Evolutionary conservation across 2,113 vertebrate genomes (phyloP), one percentile per base, ranked within the genome.

Genomic region (Manacus vitellinus): DNA sequence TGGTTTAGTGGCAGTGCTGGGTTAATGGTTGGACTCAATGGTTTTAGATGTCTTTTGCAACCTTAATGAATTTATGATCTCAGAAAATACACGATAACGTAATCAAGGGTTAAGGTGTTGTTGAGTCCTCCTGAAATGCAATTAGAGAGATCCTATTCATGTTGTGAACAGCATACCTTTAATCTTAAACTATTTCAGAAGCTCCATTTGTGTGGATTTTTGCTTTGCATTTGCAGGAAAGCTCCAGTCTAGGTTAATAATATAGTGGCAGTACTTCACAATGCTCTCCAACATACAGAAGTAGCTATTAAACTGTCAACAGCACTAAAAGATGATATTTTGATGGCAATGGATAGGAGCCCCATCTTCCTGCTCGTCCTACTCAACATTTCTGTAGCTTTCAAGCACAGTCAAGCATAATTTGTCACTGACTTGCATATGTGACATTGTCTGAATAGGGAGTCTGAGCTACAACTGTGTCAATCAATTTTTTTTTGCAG

Each of bases 271-370:
- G 94, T 78, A 88, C 94, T 96, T 92, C 86, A 88, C 94, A 84
- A 52, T 37, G 83, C 79, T 90, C 78, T 96, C 75, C 79, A 52
- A 47, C 4, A 9, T 44, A 72, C 92, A 89, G 94, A 88, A 96
- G 94, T 81, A 94, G 94, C 92, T 96, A 95, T 97, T 97, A 96
- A 96, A 94, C 88, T 94, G 95, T 96, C 95, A 96, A 52, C 95
- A 93, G 85, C 72, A 49, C 85, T 93, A 93, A 93, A 75, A 92
- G 95, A 96, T 96, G 95, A 95, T 88, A 39, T 97, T 94, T 86
- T 88, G 92, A 96, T 86, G 88, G 94, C 94, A 84, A 93, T 75
- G 85, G 95, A 94, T 93, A 96, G 95, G 90, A 96, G 83, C 88
- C 88, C 85, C 91, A 86, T 95, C 90, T 93, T 91, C 79, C 79